Base-by-base conservation (phyloP, 1,140 invertebrate species). In the Eciton burchellii region DNA sequence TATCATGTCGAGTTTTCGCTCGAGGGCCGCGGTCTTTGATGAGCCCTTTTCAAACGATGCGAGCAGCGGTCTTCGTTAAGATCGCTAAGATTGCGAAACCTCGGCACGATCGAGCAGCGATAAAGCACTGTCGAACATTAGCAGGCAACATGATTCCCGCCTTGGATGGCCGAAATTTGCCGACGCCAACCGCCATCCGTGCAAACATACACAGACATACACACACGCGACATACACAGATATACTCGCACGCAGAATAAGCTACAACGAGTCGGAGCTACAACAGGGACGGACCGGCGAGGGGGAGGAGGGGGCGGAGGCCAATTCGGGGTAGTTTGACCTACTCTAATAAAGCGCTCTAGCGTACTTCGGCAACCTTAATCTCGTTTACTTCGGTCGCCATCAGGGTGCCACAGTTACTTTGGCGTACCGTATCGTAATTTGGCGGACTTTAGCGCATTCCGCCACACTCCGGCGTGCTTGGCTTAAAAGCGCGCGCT, bases 321-420 rank as follows among this genome's bases (percentile, higher is more conserved):
- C 52, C 52, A 79, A 79, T 79, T 70, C 41, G 49, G 49, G 56
- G 41, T 79, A 79, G 74, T 79, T 79, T 79, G 74, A 79, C 63
- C 74, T 79, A 79, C 63, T 79, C 49, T 56, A 68, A 79, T 79
- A 79, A 79, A 79, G 74, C 63, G 63, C 74, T 70, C 63, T 79
- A 79, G 66, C 74, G 74, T 79, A 79, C 74, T 79, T 79, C 24
- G 63, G 63, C 74, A 79, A 21, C 74, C 24, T 79, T 79, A 79
- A 79, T 79, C 74, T 79, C 74, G 41, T 79, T 79, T 68, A 79
- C 74, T 77, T 77, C 63, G 74, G 35, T 29, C 41, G 62, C 73
- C 62, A 66, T 66, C 19, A 21, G 35, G n/a, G 35, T 79, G 35
- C 60, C 49, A 68, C 63, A 29, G 63, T 57, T 68, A 79, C 63